These are phyloP conservation scores for Steinernema hermaphroditum DNA, from an alignment of 2,888 invertebrate genomes.

Conservation along the genomic window DNA sequence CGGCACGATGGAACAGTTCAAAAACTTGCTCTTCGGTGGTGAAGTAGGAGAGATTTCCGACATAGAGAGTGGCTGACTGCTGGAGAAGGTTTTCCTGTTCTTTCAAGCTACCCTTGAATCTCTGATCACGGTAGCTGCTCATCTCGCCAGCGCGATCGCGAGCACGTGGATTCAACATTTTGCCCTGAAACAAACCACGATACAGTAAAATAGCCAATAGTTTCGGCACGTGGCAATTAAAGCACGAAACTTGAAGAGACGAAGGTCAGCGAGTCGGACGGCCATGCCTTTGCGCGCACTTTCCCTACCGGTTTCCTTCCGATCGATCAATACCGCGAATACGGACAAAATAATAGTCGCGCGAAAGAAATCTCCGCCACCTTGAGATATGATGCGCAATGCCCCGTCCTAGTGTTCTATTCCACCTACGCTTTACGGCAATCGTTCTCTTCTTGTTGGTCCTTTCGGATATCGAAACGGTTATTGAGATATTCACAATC, in stretches of 20 bases:
- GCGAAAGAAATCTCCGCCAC: conserved; percentile 3
- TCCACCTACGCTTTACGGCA: background rate
- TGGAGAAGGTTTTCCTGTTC: conserved; percentile 76
- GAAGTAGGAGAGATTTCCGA: conserved; percentile 96
- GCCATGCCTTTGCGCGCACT: background rate
- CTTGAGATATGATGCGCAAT: conserved; percentile 4
- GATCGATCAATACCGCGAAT: conserved; percentile 24
- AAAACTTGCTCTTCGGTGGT: conserved; percentile 93
- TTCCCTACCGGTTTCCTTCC: background rate
- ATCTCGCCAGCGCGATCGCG: conserved; percentile 50
- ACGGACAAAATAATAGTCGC: background rate
- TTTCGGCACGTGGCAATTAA: no score
- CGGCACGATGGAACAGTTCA: conserved; percentile 91
- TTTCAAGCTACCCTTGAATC: conserved; percentile 53
- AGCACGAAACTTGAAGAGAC: background rate
- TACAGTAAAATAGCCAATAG: no score
- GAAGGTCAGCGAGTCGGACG: background rate
- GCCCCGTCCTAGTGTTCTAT: conserved; percentile 24
- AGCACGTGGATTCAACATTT: conserved; percentile 24
- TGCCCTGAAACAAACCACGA: background rate
- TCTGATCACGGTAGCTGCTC: conserved; percentile 62
- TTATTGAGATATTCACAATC: conserved; percentile 8
- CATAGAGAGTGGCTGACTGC: conserved; percentile 82
- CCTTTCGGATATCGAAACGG: background rate
- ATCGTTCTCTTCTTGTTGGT: background rate